Evolutionary conservation across 2,113 vertebrate species (phyloP).

Genomic region (Emydura subglobosa): DNA sequence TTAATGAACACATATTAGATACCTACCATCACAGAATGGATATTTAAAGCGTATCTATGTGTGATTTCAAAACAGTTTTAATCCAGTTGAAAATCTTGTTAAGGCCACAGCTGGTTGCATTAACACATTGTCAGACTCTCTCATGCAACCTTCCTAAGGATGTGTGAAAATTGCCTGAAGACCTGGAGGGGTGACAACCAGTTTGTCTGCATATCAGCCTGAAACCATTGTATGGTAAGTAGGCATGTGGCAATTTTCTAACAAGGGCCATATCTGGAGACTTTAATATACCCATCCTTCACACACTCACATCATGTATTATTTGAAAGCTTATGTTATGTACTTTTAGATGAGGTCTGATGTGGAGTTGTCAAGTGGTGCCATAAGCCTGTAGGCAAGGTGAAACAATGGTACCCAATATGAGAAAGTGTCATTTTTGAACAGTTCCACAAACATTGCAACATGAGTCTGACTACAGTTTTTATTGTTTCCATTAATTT

Average conservation of each 20-base stretch:
- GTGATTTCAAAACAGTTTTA: neutral
- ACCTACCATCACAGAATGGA: neutral
- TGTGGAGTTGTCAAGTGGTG: neutral
- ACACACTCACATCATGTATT: neutral
- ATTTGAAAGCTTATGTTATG: neutral
- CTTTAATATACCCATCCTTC: neutral
- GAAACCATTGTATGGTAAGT: neutral
- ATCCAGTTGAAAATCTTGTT: neutral
- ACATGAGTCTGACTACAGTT: no score
- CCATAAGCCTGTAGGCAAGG: no score
- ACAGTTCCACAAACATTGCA: no score
- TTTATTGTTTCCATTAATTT: no score
- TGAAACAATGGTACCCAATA: no score
- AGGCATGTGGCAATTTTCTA: neutral
- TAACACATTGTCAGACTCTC: neutral
- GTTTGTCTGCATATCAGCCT: neutral
- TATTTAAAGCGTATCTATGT: neutral
- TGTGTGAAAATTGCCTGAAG: neutral
- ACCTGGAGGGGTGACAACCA: neutral
- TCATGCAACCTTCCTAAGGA: neutral
- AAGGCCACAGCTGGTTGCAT: neutral
- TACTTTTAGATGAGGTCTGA: neutral
- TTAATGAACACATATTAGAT: neutral
- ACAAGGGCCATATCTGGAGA: neutral
- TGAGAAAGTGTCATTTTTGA: no score